These are phyloP conservation scores for Microlaimidae sp. DNA, from an alignment of 2,888 invertebrate species.

Conservation along the genomic window DNA sequence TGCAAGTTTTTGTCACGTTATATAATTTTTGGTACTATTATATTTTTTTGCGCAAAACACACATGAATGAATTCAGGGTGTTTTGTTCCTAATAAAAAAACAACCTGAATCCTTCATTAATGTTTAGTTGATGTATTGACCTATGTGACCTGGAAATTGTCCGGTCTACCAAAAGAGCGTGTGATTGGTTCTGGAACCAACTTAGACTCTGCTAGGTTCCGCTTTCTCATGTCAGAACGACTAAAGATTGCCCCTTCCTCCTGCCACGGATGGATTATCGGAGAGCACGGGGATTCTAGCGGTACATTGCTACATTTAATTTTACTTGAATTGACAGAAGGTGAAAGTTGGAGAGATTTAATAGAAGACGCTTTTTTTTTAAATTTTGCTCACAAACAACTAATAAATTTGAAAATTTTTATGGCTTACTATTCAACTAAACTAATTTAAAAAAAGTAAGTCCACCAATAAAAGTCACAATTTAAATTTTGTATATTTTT, in stretches of 20 bases:
- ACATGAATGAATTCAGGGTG: neutral
- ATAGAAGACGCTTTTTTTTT: neutral
- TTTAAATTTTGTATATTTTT: no score
- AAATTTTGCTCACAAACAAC: no score
- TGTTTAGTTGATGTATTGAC: conserved; percentile 78
- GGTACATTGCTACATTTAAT: conserved; percentile 37
- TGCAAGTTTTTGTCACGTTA: neutral
- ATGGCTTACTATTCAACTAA: neutral
- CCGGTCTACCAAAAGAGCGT: conserved; percentile 65
- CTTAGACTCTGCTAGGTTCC: conserved; percentile 73
- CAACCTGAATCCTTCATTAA: no score
- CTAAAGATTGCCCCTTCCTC: conserved; percentile 62
- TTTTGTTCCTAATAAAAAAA: neutral
- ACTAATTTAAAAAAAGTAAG: no score
- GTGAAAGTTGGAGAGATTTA: no score
- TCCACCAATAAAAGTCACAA: no score
- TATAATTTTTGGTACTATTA: neutral
- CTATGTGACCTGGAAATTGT: conserved; percentile 83
- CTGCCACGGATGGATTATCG: conserved; percentile 79
- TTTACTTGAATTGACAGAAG: neutral
- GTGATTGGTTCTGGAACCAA: conserved; percentile 84
- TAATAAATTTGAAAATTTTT: no score
- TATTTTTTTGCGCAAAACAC: neutral
- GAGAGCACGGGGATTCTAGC: conserved; percentile 78
- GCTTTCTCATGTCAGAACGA: conserved; percentile 65